Percentiles rank a stretch among this genome's conserved stretches.
phyloP scores from a whole-genome alignment of 2,888 invertebrate species.

The Himalopsyche tibetana region DNA sequence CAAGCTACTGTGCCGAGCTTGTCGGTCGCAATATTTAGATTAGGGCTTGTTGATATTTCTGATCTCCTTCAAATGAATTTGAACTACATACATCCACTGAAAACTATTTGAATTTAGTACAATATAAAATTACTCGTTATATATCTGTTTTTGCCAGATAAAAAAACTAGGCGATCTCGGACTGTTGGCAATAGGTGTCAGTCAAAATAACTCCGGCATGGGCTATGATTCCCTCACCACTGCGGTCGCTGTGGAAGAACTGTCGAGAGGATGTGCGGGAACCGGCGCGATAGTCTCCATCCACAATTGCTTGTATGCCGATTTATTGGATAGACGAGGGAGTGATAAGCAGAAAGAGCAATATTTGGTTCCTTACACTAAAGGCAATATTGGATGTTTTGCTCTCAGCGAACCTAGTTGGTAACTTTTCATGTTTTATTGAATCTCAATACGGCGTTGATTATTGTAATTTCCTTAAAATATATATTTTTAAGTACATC shows the following conservation, averaged over 20 bases:
- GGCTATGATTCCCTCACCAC: constrained; percentile 83
- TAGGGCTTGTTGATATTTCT: too few relatives aligned
- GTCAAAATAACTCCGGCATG: constrained; percentile 82
- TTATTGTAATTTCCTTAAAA: too few relatives aligned
- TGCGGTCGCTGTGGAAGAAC: constrained; percentile 86
- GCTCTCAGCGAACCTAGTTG: constrained; percentile 87
- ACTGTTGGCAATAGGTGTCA: constrained; percentile 81
- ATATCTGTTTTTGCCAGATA: constrained; percentile 73
- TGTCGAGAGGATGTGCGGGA: constrained; percentile 86
- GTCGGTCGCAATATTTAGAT: too few relatives aligned
- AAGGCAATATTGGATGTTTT: constrained; percentile 85
- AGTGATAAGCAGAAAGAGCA: constrained; percentile 81
- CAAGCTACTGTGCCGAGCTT: too few relatives aligned
- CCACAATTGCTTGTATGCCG: constrained; percentile 86
- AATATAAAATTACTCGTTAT: too few relatives aligned
- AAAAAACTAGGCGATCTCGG: constrained; percentile 83
- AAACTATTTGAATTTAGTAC: too few relatives aligned
- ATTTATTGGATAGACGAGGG: constrained; percentile 82
- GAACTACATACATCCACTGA: too few relatives aligned
- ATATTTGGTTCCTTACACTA: constrained; percentile 79
- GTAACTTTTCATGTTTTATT: constrained; percentile 57
- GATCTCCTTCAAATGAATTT: too few relatives aligned
- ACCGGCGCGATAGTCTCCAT: constrained; percentile 86
- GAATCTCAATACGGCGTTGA: background rate
- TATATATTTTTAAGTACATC: too few relatives aligned